Conservation (phyloP, 2,888 invertebrate genomes). For the Drosophila percnosoma region DNA sequence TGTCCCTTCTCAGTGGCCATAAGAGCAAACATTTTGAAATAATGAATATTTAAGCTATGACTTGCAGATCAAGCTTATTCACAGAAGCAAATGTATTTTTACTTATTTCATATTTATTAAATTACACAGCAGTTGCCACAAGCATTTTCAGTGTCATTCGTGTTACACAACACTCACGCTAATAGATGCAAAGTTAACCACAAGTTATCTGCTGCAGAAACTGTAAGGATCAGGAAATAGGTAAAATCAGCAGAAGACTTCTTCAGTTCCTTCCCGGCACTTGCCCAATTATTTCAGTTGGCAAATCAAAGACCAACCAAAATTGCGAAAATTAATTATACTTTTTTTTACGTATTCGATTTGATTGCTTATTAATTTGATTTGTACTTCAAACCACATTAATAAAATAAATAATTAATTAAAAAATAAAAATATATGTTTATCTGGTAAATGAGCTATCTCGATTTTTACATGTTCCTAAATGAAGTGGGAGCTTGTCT, state of each 20-base stretch:
- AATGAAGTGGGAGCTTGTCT: neutral
- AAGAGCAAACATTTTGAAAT: neutral
- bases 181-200: neutral
- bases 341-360: no score
- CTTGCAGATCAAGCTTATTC: neutral
- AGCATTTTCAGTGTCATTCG: no score
- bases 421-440: neutral
- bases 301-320: neutral
- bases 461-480: neutral
- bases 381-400: neutral
- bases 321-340: neutral
- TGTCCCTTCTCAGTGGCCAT: neutral
- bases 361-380: neutral
- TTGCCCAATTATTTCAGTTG: neutral
- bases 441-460: neutral
- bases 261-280: neutral
- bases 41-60: neutral
- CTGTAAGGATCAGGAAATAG: neutral
- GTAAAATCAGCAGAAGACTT: accelerated
- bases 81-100: neutral
- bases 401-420: neutral
- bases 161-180: accelerated
- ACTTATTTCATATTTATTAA: neutral
- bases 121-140: no score
- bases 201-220: neutral